These are phyloP conservation scores for Epicampocera succincta DNA, from an alignment of 2,888 invertebrate species.

Conservation along the genomic window DNA sequence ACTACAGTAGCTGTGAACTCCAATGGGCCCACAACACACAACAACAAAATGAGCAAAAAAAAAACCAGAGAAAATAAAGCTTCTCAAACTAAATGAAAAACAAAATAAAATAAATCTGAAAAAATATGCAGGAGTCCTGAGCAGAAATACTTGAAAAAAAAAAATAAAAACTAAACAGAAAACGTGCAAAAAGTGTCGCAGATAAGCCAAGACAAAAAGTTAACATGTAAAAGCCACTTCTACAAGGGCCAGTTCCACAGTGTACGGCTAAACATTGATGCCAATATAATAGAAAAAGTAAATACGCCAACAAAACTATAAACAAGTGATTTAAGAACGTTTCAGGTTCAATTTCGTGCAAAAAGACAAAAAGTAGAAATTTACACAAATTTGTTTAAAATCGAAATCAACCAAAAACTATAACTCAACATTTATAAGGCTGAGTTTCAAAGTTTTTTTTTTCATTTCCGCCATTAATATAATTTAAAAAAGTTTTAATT, in stretches of 20 bases:
- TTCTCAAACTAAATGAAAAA: slow-evolving; percentile 35
- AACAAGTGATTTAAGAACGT: slow-evolving; percentile 5
- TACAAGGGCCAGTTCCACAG: slow-evolving; percentile 8
- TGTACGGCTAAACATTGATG: neutral
- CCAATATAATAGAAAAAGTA: neutral
- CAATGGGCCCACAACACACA: slow-evolving; percentile 49
- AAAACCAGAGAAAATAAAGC: slow-evolving; percentile 10
- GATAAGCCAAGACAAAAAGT: slow-evolving; percentile 51
- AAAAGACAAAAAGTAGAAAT: too few relatives aligned
- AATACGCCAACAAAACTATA: neutral
- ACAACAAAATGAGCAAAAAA: slow-evolving; percentile 14
- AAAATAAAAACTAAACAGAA: slow-evolving; percentile 20
- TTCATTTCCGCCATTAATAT: too few relatives aligned
- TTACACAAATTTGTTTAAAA: too few relatives aligned
- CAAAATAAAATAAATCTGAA: slow-evolving; percentile 37
- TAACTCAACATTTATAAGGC: too few relatives aligned
- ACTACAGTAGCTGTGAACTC: slow-evolving; percentile 69
- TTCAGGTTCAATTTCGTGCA: too few relatives aligned
- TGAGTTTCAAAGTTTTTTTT: too few relatives aligned
- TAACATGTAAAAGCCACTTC: neutral
- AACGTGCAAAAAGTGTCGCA: slow-evolving; percentile 69
- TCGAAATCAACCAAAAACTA: too few relatives aligned
- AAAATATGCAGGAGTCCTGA: neutral
- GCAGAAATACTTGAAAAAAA: slow-evolving; percentile 19
- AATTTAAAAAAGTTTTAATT: too few relatives aligned